Percentiles rank a stretch among this genome's conserved stretches.
Conservation (phyloP, 2,113 vertebrate species). For the Aleadryas rufinucha region DNA sequence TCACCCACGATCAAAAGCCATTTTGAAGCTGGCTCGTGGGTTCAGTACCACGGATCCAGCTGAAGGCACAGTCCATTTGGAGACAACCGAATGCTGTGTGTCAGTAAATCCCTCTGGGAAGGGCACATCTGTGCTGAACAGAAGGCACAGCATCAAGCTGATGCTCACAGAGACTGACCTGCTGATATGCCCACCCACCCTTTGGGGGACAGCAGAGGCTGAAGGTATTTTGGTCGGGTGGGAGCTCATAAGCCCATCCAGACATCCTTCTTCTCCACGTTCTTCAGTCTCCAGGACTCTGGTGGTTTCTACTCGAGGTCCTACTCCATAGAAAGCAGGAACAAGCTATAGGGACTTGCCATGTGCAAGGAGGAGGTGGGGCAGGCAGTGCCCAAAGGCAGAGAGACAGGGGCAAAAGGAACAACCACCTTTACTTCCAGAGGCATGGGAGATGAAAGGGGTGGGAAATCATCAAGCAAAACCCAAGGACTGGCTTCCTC, state of each 20-base stretch:
- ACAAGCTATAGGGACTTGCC: no score
- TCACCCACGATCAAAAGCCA: fast-evolving
- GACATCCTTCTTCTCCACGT: background rate
- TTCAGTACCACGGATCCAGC: fast-evolving
- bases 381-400: background rate
- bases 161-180: background rate
- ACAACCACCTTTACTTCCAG: background rate
- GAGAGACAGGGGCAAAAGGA: background rate
- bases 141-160: background rate
- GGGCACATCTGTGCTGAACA: background rate
- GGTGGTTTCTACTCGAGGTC: background rate
- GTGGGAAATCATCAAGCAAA: background rate
- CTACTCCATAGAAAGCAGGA: background rate
- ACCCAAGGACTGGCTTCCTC: background rate
- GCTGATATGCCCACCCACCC: background rate
- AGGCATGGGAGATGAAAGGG: background rate
- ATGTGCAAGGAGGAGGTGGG: fast-evolving
- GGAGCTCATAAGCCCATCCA: background rate
- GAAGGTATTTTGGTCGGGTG: fast-evolving
- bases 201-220: background rate
- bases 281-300: background rate
- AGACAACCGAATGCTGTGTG: background rate
- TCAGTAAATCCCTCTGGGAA: background rate
- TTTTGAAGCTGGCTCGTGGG: background rate
- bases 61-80: background rate